Evolutionary conservation across 1,140 invertebrate genomes (phyloP).

Genomic region (Bombus vancouverensis): DNA sequence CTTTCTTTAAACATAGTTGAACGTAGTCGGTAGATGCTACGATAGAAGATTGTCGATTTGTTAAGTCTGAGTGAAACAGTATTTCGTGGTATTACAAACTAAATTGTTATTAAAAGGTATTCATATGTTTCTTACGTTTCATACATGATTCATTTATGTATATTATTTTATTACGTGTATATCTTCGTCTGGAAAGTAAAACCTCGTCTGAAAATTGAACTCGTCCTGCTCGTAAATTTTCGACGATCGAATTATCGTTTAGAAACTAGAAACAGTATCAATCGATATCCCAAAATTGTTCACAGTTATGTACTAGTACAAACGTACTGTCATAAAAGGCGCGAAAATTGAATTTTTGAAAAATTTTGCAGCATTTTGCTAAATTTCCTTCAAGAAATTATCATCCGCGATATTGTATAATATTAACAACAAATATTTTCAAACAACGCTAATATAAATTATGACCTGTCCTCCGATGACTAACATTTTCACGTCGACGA

Average conservation of each 20-base stretch:
- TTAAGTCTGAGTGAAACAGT: neutral
- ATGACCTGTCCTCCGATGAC: neutral
- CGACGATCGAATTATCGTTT: too few relatives aligned
- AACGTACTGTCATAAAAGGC: neutral
- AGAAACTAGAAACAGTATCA: neutral
- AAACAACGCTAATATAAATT: neutral
- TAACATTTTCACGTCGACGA: too few relatives aligned
- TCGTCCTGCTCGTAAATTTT: too few relatives aligned
- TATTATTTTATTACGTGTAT: too few relatives aligned
- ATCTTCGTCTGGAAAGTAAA: too few relatives aligned
- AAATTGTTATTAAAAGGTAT: neutral
- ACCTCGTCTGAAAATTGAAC: too few relatives aligned
- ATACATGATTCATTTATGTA: neutral
- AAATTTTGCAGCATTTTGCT: too few relatives aligned
- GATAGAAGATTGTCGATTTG: neutral
- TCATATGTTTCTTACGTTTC: neutral
- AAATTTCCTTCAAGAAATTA: neutral
- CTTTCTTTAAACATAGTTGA: too few relatives aligned
- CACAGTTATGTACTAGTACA: neutral
- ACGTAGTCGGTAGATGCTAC: neutral
- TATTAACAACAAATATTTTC: neutral
- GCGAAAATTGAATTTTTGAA: neutral
- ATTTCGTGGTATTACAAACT: neutral
- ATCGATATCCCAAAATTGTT: neutral
- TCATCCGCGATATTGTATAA: neutral